A percentile compares a stretch with the other conserved stretches of the same genome.
Conservation (phyloP, 2,797 vertebrate genomes). For the Eulemur mongoz region DNA sequence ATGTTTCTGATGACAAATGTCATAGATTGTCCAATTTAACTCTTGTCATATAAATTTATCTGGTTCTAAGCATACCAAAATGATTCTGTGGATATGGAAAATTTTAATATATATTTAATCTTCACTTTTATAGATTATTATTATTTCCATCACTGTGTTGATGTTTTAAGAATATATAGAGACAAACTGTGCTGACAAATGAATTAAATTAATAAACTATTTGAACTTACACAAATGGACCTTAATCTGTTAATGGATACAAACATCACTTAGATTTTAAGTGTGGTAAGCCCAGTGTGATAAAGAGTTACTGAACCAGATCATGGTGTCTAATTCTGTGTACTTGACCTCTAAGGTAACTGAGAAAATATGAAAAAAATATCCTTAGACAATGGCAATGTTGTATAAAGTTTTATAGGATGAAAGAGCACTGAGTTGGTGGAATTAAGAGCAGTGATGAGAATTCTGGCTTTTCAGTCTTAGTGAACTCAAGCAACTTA, state of each 20-base stretch:
- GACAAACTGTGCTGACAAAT: not conserved
- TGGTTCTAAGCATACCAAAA: not conserved
- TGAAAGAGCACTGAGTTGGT: not conserved
- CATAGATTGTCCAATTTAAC: not conserved
- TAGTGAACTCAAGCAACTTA: not conserved
- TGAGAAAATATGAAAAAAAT: constrained; percentile 39
- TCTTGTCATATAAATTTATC: not conserved
- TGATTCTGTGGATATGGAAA: not conserved
- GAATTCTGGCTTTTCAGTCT: not conserved
- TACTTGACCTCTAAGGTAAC: not conserved
- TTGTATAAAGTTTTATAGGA: not conserved
- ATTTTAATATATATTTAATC: not conserved
- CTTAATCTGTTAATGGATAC: not conserved
- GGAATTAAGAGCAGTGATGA: not conserved
- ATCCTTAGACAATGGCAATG: not conserved
- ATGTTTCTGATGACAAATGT: not conserved
- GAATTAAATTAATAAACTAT: not conserved
- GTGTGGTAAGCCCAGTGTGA: not conserved
- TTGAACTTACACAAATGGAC: not conserved
- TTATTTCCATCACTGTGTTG: not conserved
- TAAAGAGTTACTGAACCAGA: not conserved
- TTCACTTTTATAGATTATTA: not conserved
- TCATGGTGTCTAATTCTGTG: not conserved
- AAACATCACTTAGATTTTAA: not conserved
- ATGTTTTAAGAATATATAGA: not conserved